Percentiles rank a stretch among this genome's conserved stretches.
Evolutionary conservation across 1,140 invertebrate genomes (phyloP).

Genomic region (Apis laboriosa): DNA sequence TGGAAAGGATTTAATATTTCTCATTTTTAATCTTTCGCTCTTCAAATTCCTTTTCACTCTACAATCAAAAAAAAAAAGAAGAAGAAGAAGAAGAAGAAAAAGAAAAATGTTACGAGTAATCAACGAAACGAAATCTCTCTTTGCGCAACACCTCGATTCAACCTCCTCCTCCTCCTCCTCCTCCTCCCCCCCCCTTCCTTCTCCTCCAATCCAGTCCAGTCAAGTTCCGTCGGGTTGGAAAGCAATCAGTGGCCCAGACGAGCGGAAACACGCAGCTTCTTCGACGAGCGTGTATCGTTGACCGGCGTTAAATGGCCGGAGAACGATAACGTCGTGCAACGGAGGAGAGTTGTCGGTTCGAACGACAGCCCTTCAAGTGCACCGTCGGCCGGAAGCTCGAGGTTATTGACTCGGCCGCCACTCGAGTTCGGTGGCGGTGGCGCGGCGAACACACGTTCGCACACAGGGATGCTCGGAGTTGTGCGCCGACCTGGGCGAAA

Average conservation of each 20-base stretch:
- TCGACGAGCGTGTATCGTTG: conserved; percentile 55
- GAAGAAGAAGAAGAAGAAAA: too few relatives aligned
- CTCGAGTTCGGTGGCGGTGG: conserved; percentile 62
- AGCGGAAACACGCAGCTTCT: conserved; percentile 56
- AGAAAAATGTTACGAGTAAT: too few relatives aligned
- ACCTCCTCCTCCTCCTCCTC: too few relatives aligned
- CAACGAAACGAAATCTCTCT: too few relatives aligned
- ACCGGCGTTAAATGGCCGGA: conserved; percentile 73
- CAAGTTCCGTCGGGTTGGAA: too few relatives aligned
- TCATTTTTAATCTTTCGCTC: too few relatives aligned
- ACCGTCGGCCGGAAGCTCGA: conserved; percentile 75
- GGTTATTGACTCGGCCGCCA: conserved; percentile 78
- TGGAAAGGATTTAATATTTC: too few relatives aligned
- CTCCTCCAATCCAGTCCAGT: too few relatives aligned
- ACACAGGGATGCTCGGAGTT: conserved; percentile 14
- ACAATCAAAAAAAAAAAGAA: too few relatives aligned
- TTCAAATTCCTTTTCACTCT: too few relatives aligned
- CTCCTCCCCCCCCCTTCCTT: not conserved
- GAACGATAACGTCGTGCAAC: conserved; percentile 76
- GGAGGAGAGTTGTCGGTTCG: conserved; percentile 75
- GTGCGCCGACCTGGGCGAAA: not conserved
- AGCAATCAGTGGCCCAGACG: conserved; percentile 23
- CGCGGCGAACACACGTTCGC: conserved; percentile 38
- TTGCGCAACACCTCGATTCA: too few relatives aligned
- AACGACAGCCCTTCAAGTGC: conserved; percentile 78